phyloP scores from a whole-genome alignment of 2,888 invertebrate species.

The Ormyrus nitidulus region DNA sequence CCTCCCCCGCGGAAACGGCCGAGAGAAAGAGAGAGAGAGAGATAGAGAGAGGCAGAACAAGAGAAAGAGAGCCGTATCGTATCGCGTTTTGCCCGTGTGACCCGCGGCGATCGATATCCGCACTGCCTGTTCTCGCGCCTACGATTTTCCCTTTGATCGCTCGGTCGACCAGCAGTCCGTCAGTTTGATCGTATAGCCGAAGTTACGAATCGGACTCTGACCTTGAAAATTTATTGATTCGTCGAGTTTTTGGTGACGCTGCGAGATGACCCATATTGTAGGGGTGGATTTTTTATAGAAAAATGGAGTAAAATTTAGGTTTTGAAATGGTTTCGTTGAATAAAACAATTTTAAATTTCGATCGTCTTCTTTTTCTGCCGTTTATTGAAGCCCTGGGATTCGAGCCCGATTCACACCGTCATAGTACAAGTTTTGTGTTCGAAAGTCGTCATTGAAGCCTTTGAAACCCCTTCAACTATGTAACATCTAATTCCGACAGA shows the following conservation, averaged over 20 bases:
- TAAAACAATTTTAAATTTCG: too few species aligned
- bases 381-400: conserved; percentile 42
- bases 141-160: conserved; percentile 9
- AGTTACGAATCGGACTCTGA: too few species aligned
- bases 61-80: not conserved
- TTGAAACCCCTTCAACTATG: conserved; percentile 43
- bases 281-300: too few species aligned
- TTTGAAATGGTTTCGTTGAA: too few species aligned
- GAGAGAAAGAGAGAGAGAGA: conserved; percentile 31
- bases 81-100: conserved; percentile 16
- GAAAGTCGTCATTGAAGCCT: conserved; percentile 52
- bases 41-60: not conserved
- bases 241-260: too few species aligned
- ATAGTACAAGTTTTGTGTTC: conserved; percentile 44
- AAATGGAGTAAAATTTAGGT: too few species aligned
- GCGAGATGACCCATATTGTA: too few species aligned
- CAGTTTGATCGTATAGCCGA: too few species aligned
- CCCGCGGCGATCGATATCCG: conserved; percentile 26
- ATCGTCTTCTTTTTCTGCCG: not conserved
- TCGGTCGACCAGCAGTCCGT: not conserved
- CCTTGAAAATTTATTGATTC: too few species aligned
- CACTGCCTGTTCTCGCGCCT: not conserved
- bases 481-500: conserved; percentile 45
- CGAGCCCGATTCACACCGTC: not conserved
- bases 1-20: conserved; percentile 48